A percentile compares a stretch with the other conserved stretches of the same genome.
Conservation (phyloP, 2,797 vertebrate genomes). For the Astyanax mexicanus region DNA sequence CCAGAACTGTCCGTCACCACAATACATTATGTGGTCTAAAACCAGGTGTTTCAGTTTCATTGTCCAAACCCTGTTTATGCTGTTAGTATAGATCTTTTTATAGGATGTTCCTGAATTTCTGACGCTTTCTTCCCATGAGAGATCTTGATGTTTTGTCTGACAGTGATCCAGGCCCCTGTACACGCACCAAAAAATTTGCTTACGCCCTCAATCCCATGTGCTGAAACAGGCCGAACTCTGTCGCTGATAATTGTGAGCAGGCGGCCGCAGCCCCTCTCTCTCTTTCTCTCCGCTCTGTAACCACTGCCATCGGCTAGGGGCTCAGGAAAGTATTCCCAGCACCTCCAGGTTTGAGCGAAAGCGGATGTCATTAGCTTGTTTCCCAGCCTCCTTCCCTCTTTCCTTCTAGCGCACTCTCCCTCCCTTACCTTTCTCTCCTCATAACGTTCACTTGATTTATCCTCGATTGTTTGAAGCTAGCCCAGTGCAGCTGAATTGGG, state of each 20-base stretch:
- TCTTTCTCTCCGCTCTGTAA: conserved; percentile 2
- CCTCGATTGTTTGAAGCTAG: conserved; percentile 76
- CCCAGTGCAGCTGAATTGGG: conserved; percentile 71
- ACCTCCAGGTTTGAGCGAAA: conserved; percentile 50
- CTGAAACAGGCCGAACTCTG: conserved; percentile 65
- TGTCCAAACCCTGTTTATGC: too few relatives aligned
- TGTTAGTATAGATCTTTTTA: too few relatives aligned
- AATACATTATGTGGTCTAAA: too few relatives aligned
- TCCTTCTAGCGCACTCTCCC: conserved; percentile 59
- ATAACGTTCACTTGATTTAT: conserved; percentile 81
- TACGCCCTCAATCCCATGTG: conserved; percentile 26
- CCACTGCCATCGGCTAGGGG: conserved; percentile 33
- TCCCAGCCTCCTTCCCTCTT: conserved; percentile 65
- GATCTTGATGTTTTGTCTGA: conserved; percentile 79
- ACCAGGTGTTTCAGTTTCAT: too few relatives aligned
- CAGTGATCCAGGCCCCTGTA: conserved; percentile 54
- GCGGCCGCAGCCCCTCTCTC: conserved; percentile 39
- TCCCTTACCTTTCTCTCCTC: conserved; percentile 61
- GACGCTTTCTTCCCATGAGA: conserved; percentile 54
- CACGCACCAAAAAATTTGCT: conserved; percentile 34
- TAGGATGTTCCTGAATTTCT: too few relatives aligned
- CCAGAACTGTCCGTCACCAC: too few relatives aligned
- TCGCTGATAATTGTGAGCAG: conserved; percentile 67
- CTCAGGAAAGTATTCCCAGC: conserved; percentile 60
- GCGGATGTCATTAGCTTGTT: conserved; percentile 67